phyloP scores from a whole-genome alignment of 2,797 vertebrate species.

The Sebastes vulpes region DNA sequence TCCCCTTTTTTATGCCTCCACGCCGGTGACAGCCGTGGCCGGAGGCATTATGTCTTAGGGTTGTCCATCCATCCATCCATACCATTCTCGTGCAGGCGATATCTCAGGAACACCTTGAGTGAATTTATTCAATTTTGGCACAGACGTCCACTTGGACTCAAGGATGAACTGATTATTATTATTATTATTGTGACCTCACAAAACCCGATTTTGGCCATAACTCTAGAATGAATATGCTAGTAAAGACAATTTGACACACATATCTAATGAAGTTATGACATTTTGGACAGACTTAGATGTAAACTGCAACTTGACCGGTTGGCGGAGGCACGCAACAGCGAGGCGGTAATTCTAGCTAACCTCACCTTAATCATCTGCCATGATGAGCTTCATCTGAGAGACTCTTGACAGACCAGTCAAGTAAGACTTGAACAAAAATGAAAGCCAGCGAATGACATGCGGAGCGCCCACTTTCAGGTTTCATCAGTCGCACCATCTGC shows the following conservation, averaged over 20 bases:
- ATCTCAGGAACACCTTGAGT: neutral
- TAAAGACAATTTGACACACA: neutral
- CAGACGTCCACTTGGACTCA: neutral
- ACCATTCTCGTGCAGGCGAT: neutral
- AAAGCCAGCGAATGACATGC: slow-evolving; percentile 16
- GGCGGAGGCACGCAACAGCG: neutral
- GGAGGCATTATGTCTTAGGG: too few relatives aligned
- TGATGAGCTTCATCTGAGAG: slow-evolving; percentile 16
- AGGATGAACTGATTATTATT: neutral
- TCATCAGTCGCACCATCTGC: slow-evolving; percentile 51
- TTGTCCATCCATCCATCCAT: too few relatives aligned
- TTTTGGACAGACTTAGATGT: neutral
- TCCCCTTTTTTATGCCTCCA: too few relatives aligned
- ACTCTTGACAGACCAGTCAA: slow-evolving; percentile 28
- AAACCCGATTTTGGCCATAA: neutral
- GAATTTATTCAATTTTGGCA: neutral
- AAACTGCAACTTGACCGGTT: neutral
- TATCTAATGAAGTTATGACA: neutral
- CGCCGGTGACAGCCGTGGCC: too few relatives aligned
- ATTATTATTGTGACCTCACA: neutral
- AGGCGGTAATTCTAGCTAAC: neutral
- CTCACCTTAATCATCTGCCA: neutral
- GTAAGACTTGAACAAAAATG: slow-evolving; percentile 24
- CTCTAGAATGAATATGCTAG: too few relatives aligned
- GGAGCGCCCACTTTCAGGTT: slow-evolving; percentile 24